These are phyloP conservation scores for Limnephilus rhombicus DNA, from an alignment of 2,888 invertebrate species.

Conservation along the genomic window DNA sequence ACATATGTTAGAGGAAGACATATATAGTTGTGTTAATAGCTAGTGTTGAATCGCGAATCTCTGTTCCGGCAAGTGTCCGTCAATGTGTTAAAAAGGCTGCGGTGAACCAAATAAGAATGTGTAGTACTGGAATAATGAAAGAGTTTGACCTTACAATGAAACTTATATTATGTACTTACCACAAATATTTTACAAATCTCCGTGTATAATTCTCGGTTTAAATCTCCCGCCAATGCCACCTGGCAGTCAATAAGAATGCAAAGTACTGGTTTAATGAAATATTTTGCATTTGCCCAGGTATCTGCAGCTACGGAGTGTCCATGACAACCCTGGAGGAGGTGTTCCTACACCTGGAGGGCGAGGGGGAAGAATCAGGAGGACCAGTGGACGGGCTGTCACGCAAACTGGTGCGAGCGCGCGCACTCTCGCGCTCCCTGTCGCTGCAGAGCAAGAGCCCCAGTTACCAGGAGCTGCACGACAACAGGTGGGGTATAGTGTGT, in stretches of 20 bases:
- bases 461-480: conserved; percentile 81
- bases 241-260: background rate
- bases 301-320: conserved; percentile 91
- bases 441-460: conserved; percentile 86
- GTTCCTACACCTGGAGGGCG: conserved; percentile 87
- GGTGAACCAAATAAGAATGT: too few relatives aligned
- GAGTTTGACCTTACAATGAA: too few relatives aligned
- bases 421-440: conserved; percentile 84
- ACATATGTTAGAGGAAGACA: too few relatives aligned
- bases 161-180: too few relatives aligned
- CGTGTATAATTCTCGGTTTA: too few relatives aligned
- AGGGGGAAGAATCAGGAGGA: conserved; percentile 83
- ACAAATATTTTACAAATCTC: too few relatives aligned
- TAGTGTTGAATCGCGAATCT: too few relatives aligned
- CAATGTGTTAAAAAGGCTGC: too few relatives aligned
- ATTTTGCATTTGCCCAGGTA: conserved; percentile 72
- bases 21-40: too few relatives aligned
- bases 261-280: background rate
- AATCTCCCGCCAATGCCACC: too few relatives aligned
- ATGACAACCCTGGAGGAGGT: conserved; percentile 94
- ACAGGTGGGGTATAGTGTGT: conserved; percentile 68
- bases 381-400: conserved; percentile 85
- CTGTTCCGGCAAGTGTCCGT: too few relatives aligned
- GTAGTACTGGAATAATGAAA: too few relatives aligned
- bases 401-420: conserved; percentile 85